phyloP scores from a whole-genome alignment of 2,113 vertebrate genomes.

The Okapia johnstoni region DNA sequence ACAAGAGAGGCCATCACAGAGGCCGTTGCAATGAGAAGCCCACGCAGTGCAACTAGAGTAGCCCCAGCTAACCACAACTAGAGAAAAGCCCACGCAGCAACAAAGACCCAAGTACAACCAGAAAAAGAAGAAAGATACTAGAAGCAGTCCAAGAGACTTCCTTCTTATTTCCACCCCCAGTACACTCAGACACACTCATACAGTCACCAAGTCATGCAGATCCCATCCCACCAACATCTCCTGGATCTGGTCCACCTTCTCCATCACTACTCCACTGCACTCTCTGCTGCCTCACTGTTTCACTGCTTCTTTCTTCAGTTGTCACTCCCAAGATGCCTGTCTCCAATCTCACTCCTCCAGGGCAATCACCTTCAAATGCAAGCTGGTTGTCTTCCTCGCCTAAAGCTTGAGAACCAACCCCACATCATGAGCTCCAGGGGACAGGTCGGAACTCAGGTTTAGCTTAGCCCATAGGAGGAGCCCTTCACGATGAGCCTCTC shows the following conservation, averaged over 20 bases:
- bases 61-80: background rate
- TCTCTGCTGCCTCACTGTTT: background rate
- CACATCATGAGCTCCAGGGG: background rate
- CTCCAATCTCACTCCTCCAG: background rate
- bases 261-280: background rate
- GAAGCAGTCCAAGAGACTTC: background rate
- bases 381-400: background rate
- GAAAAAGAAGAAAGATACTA: background rate
- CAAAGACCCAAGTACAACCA: background rate
- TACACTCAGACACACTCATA: background rate
- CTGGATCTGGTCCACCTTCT: background rate
- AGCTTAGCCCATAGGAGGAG: background rate
- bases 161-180: background rate
- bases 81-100: background rate
- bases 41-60: background rate
- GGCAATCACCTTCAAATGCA: background rate
- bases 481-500: background rate
- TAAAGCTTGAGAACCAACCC: background rate
- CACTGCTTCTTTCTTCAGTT: background rate
- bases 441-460: background rate
- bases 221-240: background rate
- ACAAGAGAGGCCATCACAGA: background rate
- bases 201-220: background rate
- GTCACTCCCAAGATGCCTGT: background rate
- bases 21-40: background rate